Conservation (phyloP, 1,140 invertebrate species). For the Centruroides sculpturatus region DNA sequence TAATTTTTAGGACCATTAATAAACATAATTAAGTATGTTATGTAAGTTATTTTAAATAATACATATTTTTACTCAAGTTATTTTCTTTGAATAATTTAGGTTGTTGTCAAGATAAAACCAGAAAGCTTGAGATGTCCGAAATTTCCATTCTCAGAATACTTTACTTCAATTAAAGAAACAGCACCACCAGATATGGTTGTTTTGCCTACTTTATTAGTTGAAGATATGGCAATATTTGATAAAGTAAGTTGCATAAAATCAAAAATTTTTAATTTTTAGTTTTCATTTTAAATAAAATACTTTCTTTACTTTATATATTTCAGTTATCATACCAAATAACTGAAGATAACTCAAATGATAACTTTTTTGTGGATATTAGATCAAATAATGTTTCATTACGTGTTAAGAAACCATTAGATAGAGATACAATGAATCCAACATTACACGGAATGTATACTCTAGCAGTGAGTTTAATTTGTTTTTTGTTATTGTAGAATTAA, state of each 20-base stretch:
- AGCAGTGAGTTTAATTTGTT: constrained; percentile 6
- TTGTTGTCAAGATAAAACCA: constrained; percentile 19
- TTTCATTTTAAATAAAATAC: not conserved
- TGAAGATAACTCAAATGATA: constrained; percentile 23
- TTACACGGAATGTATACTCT: constrained; percentile 23
- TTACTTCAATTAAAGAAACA: constrained; percentile 21
- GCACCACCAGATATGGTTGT: constrained; percentile 19
- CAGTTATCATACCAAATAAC: constrained; percentile 22
- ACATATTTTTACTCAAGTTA: too few species aligned
- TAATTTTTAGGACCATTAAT: too few species aligned
- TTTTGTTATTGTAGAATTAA: too few species aligned
- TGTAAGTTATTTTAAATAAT: too few species aligned
- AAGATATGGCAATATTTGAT: constrained; percentile 20
- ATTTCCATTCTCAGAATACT: constrained; percentile 23
- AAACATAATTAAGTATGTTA: too few species aligned
- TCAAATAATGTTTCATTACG: constrained; percentile 18
- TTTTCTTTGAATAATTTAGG: constrained; percentile 1
- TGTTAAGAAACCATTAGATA: constrained; percentile 21
- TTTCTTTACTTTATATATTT: not conserved
- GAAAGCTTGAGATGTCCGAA: constrained; percentile 19
- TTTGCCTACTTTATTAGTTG: constrained; percentile 17
- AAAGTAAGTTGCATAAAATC: constrained; percentile 7
- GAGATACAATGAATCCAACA: constrained; percentile 21
- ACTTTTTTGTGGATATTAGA: constrained; percentile 20
- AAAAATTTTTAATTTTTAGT: not conserved